These are phyloP conservation scores for Notamacropus eugenii DNA, from an alignment of 2,797 vertebrate species.

Conservation along the genomic window DNA sequence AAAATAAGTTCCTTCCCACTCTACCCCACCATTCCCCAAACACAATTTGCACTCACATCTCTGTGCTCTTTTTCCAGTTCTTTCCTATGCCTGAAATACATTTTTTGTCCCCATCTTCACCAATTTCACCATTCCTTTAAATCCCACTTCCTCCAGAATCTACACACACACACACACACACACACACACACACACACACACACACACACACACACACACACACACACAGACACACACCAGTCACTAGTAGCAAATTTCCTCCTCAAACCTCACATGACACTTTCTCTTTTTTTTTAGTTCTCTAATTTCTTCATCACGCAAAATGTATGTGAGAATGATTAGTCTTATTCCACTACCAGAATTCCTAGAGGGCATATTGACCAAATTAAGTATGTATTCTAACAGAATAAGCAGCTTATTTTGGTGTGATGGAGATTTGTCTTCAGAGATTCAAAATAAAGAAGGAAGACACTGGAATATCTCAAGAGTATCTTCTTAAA, in stretches of 20 bases:
- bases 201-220: too few relatives aligned
- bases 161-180: too few relatives aligned
- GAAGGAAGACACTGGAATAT: background rate
- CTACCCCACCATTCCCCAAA: background rate
- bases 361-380: background rate
- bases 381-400: background rate
- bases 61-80: background rate
- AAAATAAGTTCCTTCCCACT: background rate
- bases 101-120: background rate
- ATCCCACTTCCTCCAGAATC: background rate
- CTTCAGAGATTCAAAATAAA: too few relatives aligned
- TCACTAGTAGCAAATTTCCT: background rate
- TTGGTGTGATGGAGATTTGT: background rate
- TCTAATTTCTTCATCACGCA: background rate
- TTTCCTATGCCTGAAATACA: background rate
- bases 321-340: background rate
- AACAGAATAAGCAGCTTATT: background rate
- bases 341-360: background rate
- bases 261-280: background rate
- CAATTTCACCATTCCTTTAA: background rate
- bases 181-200: too few relatives aligned
- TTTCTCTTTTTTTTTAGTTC: background rate
- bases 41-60: background rate
- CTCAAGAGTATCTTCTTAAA: background rate
- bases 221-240: background rate